phyloP scores from a whole-genome alignment of 2,888 invertebrate species.

The Brachyptera putata region DNA sequence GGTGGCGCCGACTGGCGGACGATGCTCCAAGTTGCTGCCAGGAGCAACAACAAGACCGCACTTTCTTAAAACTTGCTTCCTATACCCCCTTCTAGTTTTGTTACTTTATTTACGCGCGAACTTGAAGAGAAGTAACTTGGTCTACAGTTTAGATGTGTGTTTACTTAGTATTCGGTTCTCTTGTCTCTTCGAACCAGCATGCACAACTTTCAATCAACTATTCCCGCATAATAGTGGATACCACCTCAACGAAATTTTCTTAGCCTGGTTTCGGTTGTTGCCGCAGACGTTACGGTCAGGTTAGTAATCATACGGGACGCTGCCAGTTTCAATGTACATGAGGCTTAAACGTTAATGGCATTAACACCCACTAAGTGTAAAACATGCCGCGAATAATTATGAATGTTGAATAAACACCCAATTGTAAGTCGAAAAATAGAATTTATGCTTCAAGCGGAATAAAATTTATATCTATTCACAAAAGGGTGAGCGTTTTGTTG shows the following conservation, averaged over 20 bases:
- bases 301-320: no score
- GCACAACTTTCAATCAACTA: no score
- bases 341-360: no score
- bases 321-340: no score
- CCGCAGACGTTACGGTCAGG: no score
- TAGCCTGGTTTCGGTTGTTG: no score
- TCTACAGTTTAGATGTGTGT: not conserved
- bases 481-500: not conserved
- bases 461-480: not conserved
- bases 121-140: constrained; percentile 4
- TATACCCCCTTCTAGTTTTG: not conserved
- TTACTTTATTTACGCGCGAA: constrained; percentile 16
- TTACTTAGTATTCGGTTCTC: not conserved
- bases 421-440: not conserved
- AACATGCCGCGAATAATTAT: no score
- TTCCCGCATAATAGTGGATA: no score
- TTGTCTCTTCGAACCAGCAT: no score
- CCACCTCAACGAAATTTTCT: no score
- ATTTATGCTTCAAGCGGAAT: not conserved
- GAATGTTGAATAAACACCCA: no score
- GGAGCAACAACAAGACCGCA: constrained; percentile 13
- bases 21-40: not conserved
- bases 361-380: no score
- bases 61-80: not conserved
- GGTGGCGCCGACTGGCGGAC: constrained; percentile 19